Evolutionary conservation across 2,888 invertebrate species (phyloP), one percentile per base, ranked within the genome.

Genomic region (Andrena hattorfiana): DNA sequence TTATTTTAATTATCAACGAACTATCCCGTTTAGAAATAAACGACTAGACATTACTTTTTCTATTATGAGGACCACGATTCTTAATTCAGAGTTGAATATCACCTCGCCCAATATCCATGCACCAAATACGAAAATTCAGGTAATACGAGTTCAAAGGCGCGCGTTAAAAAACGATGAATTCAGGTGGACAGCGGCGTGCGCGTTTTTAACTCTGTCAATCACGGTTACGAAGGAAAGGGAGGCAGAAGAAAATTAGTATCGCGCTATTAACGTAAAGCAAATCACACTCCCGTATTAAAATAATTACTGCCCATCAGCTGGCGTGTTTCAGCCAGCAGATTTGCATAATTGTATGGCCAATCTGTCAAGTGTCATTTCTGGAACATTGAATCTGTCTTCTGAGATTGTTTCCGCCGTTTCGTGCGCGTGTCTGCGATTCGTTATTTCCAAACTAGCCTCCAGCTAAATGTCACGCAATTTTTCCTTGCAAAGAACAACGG

Each of bases 321-420:
- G 8, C 28, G 32, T 56, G 56, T 68, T 69, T 76, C 71, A 56
- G 73, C 67, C 64, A 26, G 67, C 28, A 32, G 42, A 85, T 85
- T 77, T 83, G 26, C 85, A 77, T 85, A 85, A 85, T 85, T 85
- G 69, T 63, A 85, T n/a, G 42, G 26, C 62, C 54, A 51, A 72
- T 79, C 81, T 72, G 71, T 83, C 77, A 80, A 51, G 30, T 63
- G 85, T 85, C 85, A 64, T 73, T 85, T 51, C 30, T 71, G 26
- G 59, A 56, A 60, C 70, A 78, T 67, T 56, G 75, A 78, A 59
- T 56, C 75, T 81, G 70, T 49, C 54, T 49, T 20, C 69, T 60
- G 42, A 67, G 51, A 51, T 66, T 20, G n/a, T 75, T 75, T 67
- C 59, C 23, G 49, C 20, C 13, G 16, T 10, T 35, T 71, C 48